Percentiles rank a stretch among this genome's conserved stretches.
These are phyloP conservation scores for Sclerurus mexicanus DNA, from an alignment of 2,113 vertebrate species.

Conservation along the genomic window DNA sequence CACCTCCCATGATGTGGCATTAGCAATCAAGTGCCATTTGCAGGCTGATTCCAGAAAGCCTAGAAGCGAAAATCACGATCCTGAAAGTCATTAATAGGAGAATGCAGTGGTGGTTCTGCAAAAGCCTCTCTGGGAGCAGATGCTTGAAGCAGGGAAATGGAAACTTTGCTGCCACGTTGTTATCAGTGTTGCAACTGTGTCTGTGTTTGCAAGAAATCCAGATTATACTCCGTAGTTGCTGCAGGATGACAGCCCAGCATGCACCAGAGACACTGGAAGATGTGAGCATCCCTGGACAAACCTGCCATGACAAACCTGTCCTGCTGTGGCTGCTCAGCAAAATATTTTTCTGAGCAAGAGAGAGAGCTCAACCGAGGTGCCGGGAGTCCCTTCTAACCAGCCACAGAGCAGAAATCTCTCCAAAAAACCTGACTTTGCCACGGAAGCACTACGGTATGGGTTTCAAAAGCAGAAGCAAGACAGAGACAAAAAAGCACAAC, in stretches of 20 bases:
- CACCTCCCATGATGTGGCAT: neutral
- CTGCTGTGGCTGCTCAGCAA: neutral
- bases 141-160: neutral
- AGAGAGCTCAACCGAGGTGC: neutral
- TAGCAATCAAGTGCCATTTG: constrained; percentile 10
- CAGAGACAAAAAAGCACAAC: neutral
- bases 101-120: neutral
- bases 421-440: neutral
- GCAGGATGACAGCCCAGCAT: neutral
- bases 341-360: neutral
- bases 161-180: neutral
- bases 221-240: neutral
- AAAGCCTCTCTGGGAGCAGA: neutral
- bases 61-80: neutral
- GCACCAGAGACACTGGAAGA: neutral
- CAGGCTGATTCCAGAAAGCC: neutral
- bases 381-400: neutral
- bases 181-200: neutral
- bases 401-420: neutral
- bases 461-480: neutral
- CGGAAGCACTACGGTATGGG: rapidly evolving
- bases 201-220: neutral
- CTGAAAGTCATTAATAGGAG: neutral
- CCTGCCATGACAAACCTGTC: neutral
- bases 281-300: neutral